These are phyloP conservation scores for Epizoanthus fatuus DNA, from an alignment of 92 coral and sea anemone genomes.

Conservation along the genomic window DNA sequence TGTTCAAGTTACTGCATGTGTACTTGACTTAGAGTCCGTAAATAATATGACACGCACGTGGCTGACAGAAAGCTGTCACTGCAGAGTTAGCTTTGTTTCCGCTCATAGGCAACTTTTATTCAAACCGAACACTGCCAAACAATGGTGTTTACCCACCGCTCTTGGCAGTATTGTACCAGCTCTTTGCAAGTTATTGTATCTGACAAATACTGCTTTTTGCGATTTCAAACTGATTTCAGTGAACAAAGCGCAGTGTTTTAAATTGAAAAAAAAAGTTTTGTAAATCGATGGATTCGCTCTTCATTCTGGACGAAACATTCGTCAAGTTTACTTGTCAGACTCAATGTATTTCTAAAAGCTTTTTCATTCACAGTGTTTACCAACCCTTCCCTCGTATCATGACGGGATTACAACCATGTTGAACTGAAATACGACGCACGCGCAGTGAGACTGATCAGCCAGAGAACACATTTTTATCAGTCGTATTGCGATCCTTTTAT, in stretches of 20 bases:
- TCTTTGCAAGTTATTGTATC: conserved; percentile 35
- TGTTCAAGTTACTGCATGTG: conserved; percentile 11
- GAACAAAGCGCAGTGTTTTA: conserved; percentile 28
- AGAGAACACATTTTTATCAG: neutral
- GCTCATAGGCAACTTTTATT: conserved; percentile 62
- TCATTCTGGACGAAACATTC: no score
- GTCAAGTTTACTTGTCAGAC: conserved; percentile 54
- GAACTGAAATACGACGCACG: neutral
- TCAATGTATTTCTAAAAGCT: conserved; percentile 20
- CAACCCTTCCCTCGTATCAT: neutral
- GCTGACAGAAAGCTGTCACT: conserved; percentile 42
- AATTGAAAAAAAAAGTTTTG: conserved; percentile 6
- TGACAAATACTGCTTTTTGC: conserved; percentile 40
- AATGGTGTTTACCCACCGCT: conserved; percentile 68
- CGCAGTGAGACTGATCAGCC: neutral
- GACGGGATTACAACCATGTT: neutral
- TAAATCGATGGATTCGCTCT: neutral
- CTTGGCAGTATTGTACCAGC: conserved; percentile 11
- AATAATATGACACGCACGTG: conserved; percentile 30
- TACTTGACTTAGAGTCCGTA: conserved; percentile 31
- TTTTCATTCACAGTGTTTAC: conserved; percentile 46
- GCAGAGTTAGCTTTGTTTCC: conserved; percentile 71
- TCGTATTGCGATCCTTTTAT: neutral
- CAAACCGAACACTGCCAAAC: conserved; percentile 73
- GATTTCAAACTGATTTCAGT: conserved; percentile 28